Evolutionary conservation across 2,888 invertebrate species (phyloP), one percentile per base, ranked within the genome.

Genomic region (Orthonychiurus folsomi): DNA sequence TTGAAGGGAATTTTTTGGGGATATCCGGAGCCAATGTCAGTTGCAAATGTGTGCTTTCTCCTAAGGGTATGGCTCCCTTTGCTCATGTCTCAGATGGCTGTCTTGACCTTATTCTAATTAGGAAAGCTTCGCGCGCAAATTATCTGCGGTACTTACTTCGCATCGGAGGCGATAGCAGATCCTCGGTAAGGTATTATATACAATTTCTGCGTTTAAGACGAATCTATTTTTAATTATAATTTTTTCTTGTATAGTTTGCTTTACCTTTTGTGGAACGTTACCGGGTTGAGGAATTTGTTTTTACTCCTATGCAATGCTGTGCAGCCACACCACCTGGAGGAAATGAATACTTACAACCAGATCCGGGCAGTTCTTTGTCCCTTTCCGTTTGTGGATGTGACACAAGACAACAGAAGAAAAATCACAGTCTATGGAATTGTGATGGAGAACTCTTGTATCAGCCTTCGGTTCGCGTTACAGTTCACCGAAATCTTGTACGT

Each of bases 81-180:
- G 85, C 86, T 75, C 89, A 90, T 76, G 79, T 89, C 50, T 88
- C 89, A 0, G 88, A 90, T 76, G 90, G 90, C 27, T 85, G 84
- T 75, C 80, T 87, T 64, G 87, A 90, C 78, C 80, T 90, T 68
- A 84, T 89, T 67, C 76, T 90, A 50, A 84, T 89, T 48, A 81
- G 83, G 54, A 85, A 87, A 74, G 86, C 88, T 23, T 84, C 86
- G 23, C 76, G 88, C 62, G 74, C 86, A 50, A 85, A 88, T 74
- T 87, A 86, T 76, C 76, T 89, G 53, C 81, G 84, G 66, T 83
- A 89, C 74, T 78, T 89, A 56, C 75, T 85, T 28, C 80, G 84
- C 67, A 79, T 85, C 57, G 81, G 84, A 57, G 83, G 83, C 68
- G 82, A 81, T 73, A 79, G 80, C 70, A 82, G 83, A 66, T 83